Conservation (phyloP, 2,888 invertebrate genomes). For the Pachycephus smyrnensis region DNA sequence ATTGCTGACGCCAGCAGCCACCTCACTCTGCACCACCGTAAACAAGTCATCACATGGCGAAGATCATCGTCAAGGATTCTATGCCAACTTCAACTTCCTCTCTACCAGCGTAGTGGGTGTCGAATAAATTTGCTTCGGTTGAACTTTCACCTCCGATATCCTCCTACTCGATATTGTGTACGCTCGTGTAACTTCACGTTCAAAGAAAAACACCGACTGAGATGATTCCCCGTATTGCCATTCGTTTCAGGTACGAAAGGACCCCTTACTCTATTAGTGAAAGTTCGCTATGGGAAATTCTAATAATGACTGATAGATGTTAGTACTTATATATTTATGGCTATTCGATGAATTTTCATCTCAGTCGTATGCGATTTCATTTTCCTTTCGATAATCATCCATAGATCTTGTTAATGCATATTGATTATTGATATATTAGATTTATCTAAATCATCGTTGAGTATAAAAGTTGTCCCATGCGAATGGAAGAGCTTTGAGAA, state of each 20-base stretch:
- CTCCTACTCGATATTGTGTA: neutral
- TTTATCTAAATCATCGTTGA: neutral
- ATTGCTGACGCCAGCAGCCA: constrained; percentile 60
- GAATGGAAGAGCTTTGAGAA: neutral
- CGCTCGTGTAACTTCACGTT: neutral
- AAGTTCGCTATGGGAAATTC: neutral
- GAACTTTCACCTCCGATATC: neutral
- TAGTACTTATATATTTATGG: neutral
- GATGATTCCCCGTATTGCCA: neutral
- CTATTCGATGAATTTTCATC: neutral
- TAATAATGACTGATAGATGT: neutral
- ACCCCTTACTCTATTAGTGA: neutral
- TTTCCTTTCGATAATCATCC: neutral
- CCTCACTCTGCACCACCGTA: constrained; percentile 62
- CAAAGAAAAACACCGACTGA: neutral
- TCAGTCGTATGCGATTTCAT: neutral
- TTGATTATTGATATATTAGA: neutral
- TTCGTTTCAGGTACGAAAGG: neutral
- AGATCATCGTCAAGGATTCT: neutral
- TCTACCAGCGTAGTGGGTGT: neutral
- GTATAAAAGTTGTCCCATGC: neutral
- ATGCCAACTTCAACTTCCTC: neutral
- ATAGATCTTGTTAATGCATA: neutral
- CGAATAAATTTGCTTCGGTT: neutral
- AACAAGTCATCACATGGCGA: neutral